Conservation (phyloP, 2,113 vertebrate species). For the Ageneiosus marmoratus region DNA sequence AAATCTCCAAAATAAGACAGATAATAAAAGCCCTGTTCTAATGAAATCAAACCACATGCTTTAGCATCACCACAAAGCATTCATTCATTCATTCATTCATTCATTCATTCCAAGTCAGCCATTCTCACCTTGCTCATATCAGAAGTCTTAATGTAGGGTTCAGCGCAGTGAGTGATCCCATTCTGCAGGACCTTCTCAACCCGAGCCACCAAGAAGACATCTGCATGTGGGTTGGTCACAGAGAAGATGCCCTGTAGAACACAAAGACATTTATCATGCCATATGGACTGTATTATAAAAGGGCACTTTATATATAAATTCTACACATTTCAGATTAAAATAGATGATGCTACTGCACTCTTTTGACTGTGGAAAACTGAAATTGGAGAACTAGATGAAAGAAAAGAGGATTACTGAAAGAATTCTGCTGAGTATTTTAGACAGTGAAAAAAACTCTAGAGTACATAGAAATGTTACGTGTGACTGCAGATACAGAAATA, state of each 20-base stretch:
- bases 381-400: neutral
- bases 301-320: neutral
- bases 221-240: constrained; percentile 86
- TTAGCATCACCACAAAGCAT: neutral
- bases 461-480: neutral
- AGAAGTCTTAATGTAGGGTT: constrained; percentile 90
- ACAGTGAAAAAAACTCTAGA: neutral
- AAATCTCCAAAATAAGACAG: neutral
- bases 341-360: neutral
- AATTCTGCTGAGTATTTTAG: neutral
- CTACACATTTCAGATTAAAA: neutral
- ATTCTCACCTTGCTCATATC: constrained; percentile 47
- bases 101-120: neutral
- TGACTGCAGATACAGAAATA: neutral
- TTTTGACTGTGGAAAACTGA: neutral
- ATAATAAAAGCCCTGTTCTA: neutral
- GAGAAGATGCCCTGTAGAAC: constrained; percentile 88
- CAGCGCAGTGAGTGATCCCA: constrained; percentile 89
- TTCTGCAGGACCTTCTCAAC: constrained; percentile 96
- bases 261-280: constrained; percentile 1
- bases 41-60: neutral
- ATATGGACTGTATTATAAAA: neutral
- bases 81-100: neutral
- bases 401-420: neutral
- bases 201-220: constrained; percentile 90